These are phyloP conservation scores for Crocallis elinguaria DNA, from an alignment of 2,888 invertebrate genomes.

Conservation along the genomic window DNA sequence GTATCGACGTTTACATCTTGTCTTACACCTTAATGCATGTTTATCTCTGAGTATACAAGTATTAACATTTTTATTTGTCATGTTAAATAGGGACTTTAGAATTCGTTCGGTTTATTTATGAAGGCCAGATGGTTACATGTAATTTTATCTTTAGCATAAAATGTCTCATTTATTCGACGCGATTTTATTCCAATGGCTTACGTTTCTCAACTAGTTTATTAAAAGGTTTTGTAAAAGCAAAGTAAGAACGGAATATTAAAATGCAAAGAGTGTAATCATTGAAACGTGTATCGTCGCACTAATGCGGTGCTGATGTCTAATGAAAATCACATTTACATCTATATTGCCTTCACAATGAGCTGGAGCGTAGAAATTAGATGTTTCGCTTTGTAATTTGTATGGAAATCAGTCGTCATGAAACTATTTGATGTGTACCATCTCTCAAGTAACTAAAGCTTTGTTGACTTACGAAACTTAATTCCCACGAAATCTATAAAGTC, in stretches of 20 bases:
- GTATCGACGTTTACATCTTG: constrained; percentile 24
- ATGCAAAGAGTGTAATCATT: constrained; percentile 19
- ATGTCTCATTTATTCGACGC: neutral
- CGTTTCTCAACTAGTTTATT: neutral
- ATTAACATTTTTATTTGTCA: constrained; percentile 20
- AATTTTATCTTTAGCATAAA: neutral
- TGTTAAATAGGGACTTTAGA: neutral
- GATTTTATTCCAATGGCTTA: neutral
- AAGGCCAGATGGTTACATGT: too few species aligned
- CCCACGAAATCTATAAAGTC: constrained; percentile 16
- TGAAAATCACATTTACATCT: constrained; percentile 51
- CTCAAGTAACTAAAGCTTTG: constrained; percentile 16
- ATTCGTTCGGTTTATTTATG: too few species aligned
- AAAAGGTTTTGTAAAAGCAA: neutral
- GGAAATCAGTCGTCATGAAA: constrained; percentile 39
- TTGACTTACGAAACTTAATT: constrained; percentile 17
- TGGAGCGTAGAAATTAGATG: constrained; percentile 34
- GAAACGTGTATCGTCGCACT: constrained; percentile 21
- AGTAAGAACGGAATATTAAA: constrained; percentile 12
- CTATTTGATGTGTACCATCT: constrained; percentile 22
- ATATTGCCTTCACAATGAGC: constrained; percentile 44
- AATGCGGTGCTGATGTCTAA: constrained; percentile 36
- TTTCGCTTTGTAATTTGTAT: constrained; percentile 48
- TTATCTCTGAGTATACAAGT: constrained; percentile 12
- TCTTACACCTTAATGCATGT: constrained; percentile 21